A percentile compares a stretch with the other conserved stretches of the same genome.
phyloP scores from a whole-genome alignment of 92 coral and sea anemone species.

The Chrysogorgia sp. region DNA sequence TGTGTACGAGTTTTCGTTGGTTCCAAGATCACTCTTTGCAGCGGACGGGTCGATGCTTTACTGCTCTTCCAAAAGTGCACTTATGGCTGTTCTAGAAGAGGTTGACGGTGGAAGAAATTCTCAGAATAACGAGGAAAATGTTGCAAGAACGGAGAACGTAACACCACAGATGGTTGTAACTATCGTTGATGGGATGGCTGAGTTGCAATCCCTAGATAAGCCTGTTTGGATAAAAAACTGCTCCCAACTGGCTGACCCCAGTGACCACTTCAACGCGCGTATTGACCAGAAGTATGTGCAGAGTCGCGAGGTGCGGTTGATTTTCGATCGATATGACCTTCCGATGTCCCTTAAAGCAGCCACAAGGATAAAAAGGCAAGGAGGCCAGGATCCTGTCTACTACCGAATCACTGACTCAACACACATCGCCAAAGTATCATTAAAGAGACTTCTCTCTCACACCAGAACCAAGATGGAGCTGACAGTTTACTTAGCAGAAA shows the following conservation, averaged over 20 bases:
- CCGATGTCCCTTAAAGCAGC: conserved; percentile 63
- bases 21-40: conserved; percentile 65
- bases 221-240: conserved; percentile 46
- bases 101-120: conserved; percentile 1
- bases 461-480: conserved; percentile 57
- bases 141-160: neutral
- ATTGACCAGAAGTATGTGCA: conserved; percentile 52
- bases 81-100: conserved; percentile 71
- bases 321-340: conserved; percentile 66
- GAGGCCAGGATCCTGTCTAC: conserved; percentile 52
- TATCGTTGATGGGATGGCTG: conserved; percentile 69
- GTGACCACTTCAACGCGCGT: conserved; percentile 40
- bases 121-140: neutral
- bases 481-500: conserved; percentile 51
- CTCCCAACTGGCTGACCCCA: conserved; percentile 59
- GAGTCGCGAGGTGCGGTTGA: conserved; percentile 51
- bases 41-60: conserved; percentile 66
- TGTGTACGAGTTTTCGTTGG: conserved; percentile 48
- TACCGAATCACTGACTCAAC: conserved; percentile 61
- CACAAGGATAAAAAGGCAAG: conserved; percentile 46
- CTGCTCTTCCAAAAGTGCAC: conserved; percentile 57
- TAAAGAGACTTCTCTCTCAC: conserved; percentile 65
- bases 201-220: conserved; percentile 61
- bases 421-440: conserved; percentile 56
- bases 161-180: conserved; percentile 8